A percentile compares a stretch with the other conserved stretches of the same genome.
phyloP scores from a whole-genome alignment of 2,888 invertebrate genomes.

The Scrobipalpa costella region DNA sequence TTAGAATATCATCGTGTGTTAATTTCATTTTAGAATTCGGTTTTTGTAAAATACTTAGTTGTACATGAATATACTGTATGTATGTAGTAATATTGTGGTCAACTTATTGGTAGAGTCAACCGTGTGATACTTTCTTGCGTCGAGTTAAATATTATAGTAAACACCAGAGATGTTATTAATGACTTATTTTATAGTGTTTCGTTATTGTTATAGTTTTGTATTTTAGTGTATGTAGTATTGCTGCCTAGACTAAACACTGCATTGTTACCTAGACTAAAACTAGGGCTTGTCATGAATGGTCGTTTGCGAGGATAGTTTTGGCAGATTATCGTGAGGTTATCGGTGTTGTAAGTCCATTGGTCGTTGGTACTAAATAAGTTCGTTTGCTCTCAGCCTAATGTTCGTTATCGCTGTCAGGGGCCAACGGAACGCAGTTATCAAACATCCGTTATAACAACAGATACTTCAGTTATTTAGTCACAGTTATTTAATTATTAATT shows the following conservation, averaged over 20 bases:
- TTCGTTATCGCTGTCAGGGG: constrained; percentile 67
- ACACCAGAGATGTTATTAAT: no score
- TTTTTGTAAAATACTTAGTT: constrained; percentile 9
- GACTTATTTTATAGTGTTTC: no score
- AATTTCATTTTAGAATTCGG: background rate
- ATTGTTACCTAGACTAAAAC: background rate
- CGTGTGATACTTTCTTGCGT: background rate
- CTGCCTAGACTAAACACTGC: background rate
- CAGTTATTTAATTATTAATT: background rate
- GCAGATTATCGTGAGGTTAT: constrained; percentile 63
- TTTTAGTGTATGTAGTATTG: background rate
- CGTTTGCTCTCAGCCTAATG: constrained; percentile 68
- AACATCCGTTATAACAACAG: constrained; percentile 58
- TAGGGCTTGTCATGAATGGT: constrained; percentile 20
- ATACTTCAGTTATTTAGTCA: constrained; percentile 14
- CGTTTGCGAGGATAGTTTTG: constrained; percentile 45
- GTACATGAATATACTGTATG: background rate
- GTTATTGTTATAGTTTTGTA: no score
- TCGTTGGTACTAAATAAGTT: constrained; percentile 57
- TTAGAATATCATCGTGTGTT: background rate
- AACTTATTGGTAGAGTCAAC: background rate
- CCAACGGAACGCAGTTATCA: constrained; percentile 70
- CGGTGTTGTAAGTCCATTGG: constrained; percentile 48
- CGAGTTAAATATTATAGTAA: background rate
- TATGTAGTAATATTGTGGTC: background rate